These are phyloP conservation scores for Leucania comma DNA, from an alignment of 2,888 invertebrate species.

Conservation along the genomic window DNA sequence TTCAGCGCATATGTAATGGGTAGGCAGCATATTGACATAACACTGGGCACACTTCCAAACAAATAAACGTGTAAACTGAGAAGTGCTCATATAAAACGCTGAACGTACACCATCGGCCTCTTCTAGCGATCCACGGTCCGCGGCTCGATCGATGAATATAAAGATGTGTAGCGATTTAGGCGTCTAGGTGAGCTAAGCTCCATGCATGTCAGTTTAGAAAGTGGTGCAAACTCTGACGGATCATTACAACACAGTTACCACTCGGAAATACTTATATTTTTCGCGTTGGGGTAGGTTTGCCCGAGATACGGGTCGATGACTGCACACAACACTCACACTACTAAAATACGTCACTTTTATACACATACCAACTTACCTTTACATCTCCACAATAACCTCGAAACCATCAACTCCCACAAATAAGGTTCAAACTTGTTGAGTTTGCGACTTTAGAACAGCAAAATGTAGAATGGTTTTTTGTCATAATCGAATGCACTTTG, in stretches of 20 bases:
- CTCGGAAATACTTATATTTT: slow-evolving; percentile 74
- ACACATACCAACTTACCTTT: slow-evolving; percentile 51
- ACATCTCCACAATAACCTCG: slow-evolving; percentile 57
- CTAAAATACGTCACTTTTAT: slow-evolving; percentile 67
- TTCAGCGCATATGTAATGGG: slow-evolving; percentile 14
- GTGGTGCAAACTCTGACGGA: slow-evolving; percentile 43
- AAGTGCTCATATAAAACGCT: slow-evolving; percentile 15
- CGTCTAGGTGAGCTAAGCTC: background rate
- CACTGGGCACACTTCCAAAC: slow-evolving; percentile 43
- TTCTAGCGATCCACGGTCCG: slow-evolving; percentile 10
- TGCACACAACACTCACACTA: slow-evolving; percentile 70
- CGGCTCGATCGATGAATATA: slow-evolving; percentile 2
- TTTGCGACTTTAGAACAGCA: slow-evolving; percentile 52
- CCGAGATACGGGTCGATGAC: slow-evolving; percentile 85
- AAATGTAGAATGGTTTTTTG: slow-evolving; percentile 66
- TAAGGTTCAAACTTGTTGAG: slow-evolving; percentile 66
- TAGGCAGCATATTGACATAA: slow-evolving; percentile 26
- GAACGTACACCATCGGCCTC: slow-evolving; percentile 24
- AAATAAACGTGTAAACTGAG: slow-evolving; percentile 34
- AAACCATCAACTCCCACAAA: slow-evolving; percentile 39
- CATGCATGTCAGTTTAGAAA: slow-evolving; percentile 53
- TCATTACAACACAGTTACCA: slow-evolving; percentile 53
- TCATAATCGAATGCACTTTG: slow-evolving; percentile 80
- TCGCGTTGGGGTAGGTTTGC: slow-evolving; percentile 87
- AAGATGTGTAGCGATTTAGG: slow-evolving; percentile 9